Conservation (phyloP, 2,113 vertebrate genomes). For the Ramphastos sulfuratus region DNA sequence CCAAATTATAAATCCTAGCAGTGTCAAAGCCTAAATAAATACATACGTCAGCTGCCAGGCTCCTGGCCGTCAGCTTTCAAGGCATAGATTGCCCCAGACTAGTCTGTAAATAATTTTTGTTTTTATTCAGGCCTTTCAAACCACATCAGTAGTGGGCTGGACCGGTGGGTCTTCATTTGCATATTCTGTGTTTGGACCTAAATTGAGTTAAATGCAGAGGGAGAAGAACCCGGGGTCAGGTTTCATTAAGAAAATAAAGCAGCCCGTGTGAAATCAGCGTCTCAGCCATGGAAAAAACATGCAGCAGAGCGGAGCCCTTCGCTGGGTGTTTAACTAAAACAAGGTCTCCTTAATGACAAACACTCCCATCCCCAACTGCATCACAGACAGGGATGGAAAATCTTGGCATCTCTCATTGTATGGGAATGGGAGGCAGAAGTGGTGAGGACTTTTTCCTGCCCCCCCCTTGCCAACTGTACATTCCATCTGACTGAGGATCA, state of each 20-base stretch:
- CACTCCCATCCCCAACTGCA: conserved; percentile 59
- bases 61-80: conserved; percentile 34
- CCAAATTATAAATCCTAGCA: not conserved
- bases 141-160: conserved; percentile 51
- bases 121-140: conserved; percentile 51
- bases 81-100: conserved; percentile 26
- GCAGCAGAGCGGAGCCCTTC: conserved; percentile 13
- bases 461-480: conserved; percentile 69
- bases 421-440: conserved; percentile 52
- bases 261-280: not conserved
- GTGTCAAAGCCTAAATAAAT: conserved; percentile 45
- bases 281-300: conserved; percentile 45
- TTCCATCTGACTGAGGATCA: conserved; percentile 73
- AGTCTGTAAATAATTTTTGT: conserved; percentile 53
- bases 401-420: conserved; percentile 63
- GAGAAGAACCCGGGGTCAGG: conserved; percentile 18
- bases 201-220: conserved; percentile 32
- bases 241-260: conserved; percentile 63
- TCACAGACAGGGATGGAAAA: conserved; percentile 41
- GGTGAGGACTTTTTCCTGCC: conserved; percentile 61
- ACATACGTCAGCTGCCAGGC: not conserved
- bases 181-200: conserved; percentile 52
- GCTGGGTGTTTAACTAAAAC: conserved; percentile 60
- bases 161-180: conserved; percentile 60
- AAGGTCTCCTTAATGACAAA: conserved; percentile 64